Evolutionary conservation across 1,140 invertebrate genomes (phyloP), one percentile per base, ranked within the genome.

Genomic region (Sipha flava): DNA sequence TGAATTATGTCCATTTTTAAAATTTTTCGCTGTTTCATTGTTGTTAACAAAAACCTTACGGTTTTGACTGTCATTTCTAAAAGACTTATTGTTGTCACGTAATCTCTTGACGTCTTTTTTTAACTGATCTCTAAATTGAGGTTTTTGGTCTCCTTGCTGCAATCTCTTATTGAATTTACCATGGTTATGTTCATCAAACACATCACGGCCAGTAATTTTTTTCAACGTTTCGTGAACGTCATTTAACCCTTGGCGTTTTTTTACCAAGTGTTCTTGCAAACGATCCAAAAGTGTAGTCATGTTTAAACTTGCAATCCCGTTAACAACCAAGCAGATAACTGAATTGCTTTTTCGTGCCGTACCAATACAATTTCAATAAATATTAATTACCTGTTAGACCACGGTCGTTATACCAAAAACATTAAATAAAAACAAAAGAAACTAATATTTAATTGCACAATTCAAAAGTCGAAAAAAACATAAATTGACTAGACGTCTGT

Each of bases 181-280:
- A 16, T 70, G 79, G n/a, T 70, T 80, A 29, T 68, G 45, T 23
- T 66, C 66, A 72, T 80, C 64, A 80, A 66, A 66, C 1, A 37
- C 40, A 54, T 80, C 59, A 31, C 79, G 59, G n/a, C 79, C 79
- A 18, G 79, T 80, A 34, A 80, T 70, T 54, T 70, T 66, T 57
- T 80, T 80, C 21, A 80, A 29, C 0, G 62, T 70, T 70, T 80
- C 79, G 7, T 80, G 62, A 10, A 80, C 79, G 54, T 70, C 66
- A 37, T 43, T 66, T 29, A 80, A 70, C 6, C 66, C 79, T 59
- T 77, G 73, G 3, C 73, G 73, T 43, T 77, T 77, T 10, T 77
- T 77, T 5, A 77, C 73, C 21, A 77, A 43, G 6, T 77, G 73
- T 57, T 77, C 73, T 77, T 77, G 73, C 31, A 77, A 77, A 40